Conservation (phyloP, 2,888 invertebrate genomes). For the Empis livida region DNA sequence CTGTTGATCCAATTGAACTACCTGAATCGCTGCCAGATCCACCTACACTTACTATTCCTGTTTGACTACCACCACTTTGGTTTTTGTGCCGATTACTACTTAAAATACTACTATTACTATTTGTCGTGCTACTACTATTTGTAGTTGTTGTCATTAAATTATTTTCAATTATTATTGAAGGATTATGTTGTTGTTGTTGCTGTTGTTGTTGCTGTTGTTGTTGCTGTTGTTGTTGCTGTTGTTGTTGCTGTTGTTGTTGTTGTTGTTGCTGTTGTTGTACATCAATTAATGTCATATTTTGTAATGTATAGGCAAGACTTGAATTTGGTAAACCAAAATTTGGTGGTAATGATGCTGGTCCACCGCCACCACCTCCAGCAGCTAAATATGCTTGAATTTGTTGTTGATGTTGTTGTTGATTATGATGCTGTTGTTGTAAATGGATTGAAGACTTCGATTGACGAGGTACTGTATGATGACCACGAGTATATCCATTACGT, state of each 20-base stretch:
- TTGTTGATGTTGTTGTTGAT: constrained; percentile 19
- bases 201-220: too few species aligned
- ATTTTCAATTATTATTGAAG: constrained; percentile 6
- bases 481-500: constrained; percentile 32
- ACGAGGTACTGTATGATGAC: constrained; percentile 25
- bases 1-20: constrained; percentile 34
- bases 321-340: constrained; percentile 21
- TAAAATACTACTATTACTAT: neutral
- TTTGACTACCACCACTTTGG: neutral
- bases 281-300: constrained; percentile 26
- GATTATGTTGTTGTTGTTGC: neutral
- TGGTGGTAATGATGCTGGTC: constrained; percentile 6
- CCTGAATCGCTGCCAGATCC: constrained; percentile 31
- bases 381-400: constrained; percentile 12
- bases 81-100: constrained; percentile 23
- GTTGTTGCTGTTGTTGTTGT: constrained; percentile 10
- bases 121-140: neutral
- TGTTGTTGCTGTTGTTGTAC: constrained; percentile 15
- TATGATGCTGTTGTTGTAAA: constrained; percentile 26
- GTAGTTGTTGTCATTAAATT: neutral
- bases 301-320: constrained; percentile 23
- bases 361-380: constrained; percentile 11
- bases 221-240: too few species aligned
- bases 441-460: constrained; percentile 25
- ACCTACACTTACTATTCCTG: neutral